phyloP scores from a whole-genome alignment of 2,888 invertebrate genomes.

The Cryptocephalus moraei region DNA sequence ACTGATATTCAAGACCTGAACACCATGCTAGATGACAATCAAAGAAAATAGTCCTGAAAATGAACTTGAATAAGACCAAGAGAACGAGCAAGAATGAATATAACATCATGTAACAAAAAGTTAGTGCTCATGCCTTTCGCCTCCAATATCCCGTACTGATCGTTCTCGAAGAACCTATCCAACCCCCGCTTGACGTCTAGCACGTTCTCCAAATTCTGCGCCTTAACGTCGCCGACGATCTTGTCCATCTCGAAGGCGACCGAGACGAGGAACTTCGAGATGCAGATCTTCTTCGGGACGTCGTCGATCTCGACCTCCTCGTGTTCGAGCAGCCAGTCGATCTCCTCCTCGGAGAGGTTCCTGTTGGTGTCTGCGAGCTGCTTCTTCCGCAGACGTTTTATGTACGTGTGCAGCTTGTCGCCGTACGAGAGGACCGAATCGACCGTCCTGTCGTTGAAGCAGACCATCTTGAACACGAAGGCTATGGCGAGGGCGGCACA shows the following conservation, averaged over 20 bases:
- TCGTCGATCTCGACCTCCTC: constrained; percentile 25
- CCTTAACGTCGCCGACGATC: constrained; percentile 31
- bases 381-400: constrained; percentile 26
- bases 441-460: constrained; percentile 47
- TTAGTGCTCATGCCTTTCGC: constrained; percentile 23
- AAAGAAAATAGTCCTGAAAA: too few relatives aligned
- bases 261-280: constrained; percentile 30
- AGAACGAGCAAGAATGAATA: too few relatives aligned
- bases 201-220: constrained; percentile 23
- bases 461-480: constrained; percentile 43
- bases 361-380: constrained; percentile 11
- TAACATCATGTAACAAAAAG: too few relatives aligned
- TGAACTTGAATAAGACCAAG: too few relatives aligned
- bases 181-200: constrained; percentile 32
- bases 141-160: constrained; percentile 33
- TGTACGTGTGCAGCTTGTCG: constrained; percentile 47
- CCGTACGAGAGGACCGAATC: constrained; percentile 55
- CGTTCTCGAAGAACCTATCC: constrained; percentile 30
- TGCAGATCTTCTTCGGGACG: constrained; percentile 29
- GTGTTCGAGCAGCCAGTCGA: constrained; percentile 22
- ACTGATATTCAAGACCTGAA: too few relatives aligned
- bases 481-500: constrained; percentile 50
- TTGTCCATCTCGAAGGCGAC: constrained; percentile 28
- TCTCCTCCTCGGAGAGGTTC: constrained; percentile 24
- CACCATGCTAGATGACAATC: too few relatives aligned